Evolutionary conservation across 2,888 invertebrate species (phyloP).

Genomic region (Euproctis similis): DNA sequence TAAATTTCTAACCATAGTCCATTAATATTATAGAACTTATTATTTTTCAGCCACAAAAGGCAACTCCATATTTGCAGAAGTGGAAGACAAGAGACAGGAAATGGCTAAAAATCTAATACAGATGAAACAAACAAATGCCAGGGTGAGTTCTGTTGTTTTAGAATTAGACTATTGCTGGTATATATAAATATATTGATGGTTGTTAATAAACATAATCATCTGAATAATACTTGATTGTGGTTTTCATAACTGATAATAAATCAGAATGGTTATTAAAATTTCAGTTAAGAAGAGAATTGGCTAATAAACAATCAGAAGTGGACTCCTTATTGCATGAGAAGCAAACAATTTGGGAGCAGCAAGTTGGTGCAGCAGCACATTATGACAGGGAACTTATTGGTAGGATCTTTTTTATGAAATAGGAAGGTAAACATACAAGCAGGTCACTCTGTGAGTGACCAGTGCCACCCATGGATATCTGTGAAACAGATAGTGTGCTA

Average conservation of each 20-base stretch:
- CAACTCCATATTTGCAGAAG: constrained; percentile 79
- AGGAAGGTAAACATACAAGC: no score
- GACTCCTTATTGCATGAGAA: constrained; percentile 63
- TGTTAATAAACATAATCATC: neutral
- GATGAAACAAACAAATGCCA: constrained; percentile 76
- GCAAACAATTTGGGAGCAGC: constrained; percentile 66
- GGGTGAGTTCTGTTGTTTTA: no score
- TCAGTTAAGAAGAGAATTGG: constrained; percentile 59
- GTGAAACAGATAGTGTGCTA: no score
- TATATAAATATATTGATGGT: neutral
- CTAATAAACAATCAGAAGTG: constrained; percentile 61
- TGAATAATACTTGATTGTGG: no score
- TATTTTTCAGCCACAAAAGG: constrained; percentile 73
- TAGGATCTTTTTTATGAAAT: no score
- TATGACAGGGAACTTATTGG: constrained; percentile 59
- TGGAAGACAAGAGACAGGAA: constrained; percentile 79
- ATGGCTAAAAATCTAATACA: constrained; percentile 76
- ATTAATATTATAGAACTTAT: no score
- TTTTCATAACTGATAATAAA: neutral
- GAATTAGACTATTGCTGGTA: no score
- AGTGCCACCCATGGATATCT: no score
- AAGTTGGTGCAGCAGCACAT: constrained; percentile 56
- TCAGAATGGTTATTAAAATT: no score
- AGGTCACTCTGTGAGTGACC: no score
- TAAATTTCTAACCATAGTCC: neutral